phyloP scores from a whole-genome alignment of 2,888 invertebrate genomes.

The Leptinotarsa tumamoca region DNA sequence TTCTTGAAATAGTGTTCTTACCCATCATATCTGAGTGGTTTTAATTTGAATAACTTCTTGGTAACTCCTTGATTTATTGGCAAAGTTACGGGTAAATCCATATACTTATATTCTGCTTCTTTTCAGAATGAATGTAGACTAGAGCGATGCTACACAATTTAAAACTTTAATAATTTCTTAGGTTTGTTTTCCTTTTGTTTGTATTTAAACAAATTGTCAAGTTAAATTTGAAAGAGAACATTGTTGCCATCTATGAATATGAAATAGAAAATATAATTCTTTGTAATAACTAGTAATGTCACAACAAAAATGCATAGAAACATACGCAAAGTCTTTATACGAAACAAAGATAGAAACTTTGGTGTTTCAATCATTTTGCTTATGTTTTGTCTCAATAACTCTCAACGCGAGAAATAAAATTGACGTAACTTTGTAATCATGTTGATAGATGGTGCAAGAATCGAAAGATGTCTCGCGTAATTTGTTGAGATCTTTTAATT shows the following conservation, averaged over 20 bases:
- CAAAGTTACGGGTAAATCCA: slow-evolving; percentile 17
- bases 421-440: too few relatives aligned
- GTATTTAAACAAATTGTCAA: neutral
- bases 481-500: too few relatives aligned
- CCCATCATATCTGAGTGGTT: slow-evolving; percentile 57
- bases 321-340: too few relatives aligned
- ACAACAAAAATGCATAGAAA: too few relatives aligned
- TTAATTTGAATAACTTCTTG: slow-evolving; percentile 54
- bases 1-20: slow-evolving; percentile 43
- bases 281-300: too few relatives aligned
- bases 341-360: too few relatives aligned
- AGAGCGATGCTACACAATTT: neutral
- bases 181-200: neutral
- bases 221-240: neutral
- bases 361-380: too few relatives aligned
- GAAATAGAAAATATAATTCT: too few relatives aligned
- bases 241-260: neutral
- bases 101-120: neutral
- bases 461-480: too few relatives aligned
- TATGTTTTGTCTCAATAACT: too few relatives aligned
- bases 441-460: too few relatives aligned
- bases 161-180: neutral
- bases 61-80: slow-evolving; percentile 14
- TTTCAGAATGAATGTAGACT: neutral
- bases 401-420: too few relatives aligned